Evolutionary conservation across 1,140 invertebrate species (phyloP).

Genomic region (Drosophila kurseongensis): DNA sequence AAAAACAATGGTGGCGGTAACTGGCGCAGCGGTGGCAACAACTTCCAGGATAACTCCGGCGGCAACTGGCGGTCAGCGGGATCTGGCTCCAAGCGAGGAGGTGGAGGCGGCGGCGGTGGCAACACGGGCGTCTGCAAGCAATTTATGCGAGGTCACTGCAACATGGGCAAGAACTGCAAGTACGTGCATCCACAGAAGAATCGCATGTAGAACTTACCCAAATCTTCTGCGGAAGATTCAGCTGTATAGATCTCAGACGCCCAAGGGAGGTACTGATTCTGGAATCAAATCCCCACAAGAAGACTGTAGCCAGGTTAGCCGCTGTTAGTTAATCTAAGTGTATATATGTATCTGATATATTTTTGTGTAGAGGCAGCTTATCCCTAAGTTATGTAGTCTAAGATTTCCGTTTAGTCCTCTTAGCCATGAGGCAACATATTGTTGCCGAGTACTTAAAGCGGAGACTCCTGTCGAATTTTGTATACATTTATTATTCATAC

Average conservation of each 20-base stretch:
- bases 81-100: constrained; percentile 67
- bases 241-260: constrained; percentile 64
- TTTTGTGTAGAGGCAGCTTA: constrained; percentile 16
- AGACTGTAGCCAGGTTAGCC: constrained; percentile 47
- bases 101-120: constrained; percentile 48
- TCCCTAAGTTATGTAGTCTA: constrained; percentile 30
- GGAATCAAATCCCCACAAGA: constrained; percentile 8
- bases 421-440: constrained; percentile 13
- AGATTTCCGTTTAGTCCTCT: not conserved
- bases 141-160: constrained; percentile 91
- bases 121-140: constrained; percentile 89
- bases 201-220: constrained; percentile 73
- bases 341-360: constrained; percentile 35
- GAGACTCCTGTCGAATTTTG: constrained; percentile 19
- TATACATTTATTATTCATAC: constrained; percentile 1
- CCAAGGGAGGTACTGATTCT: constrained; percentile 17
- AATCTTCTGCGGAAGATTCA: constrained; percentile 79
- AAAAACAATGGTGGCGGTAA: constrained; percentile 68
- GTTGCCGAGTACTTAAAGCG: constrained; percentile 17
- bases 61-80: constrained; percentile 79
- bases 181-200: constrained; percentile 91
- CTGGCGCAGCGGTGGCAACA: constrained; percentile 73
- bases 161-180: constrained; percentile 91
- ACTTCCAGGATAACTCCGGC: constrained; percentile 73
- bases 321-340: constrained; percentile 16